phyloP scores from a whole-genome alignment of 2,888 invertebrate genomes.

The Oxyscelio sp. region DNA sequence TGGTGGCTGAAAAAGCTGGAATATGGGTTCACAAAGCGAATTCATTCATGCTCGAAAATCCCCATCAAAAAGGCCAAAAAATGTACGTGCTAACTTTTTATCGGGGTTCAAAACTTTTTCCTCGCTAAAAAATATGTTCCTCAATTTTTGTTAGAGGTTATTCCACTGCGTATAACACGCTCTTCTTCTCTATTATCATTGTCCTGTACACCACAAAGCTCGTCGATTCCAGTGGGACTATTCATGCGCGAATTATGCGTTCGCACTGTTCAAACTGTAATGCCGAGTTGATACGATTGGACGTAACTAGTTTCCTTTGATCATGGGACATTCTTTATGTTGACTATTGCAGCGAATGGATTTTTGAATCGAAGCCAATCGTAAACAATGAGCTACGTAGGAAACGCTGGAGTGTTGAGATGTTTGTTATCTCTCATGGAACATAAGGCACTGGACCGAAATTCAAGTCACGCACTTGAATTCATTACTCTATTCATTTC shows the following conservation, averaged over 20 bases:
- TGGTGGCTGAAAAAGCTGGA: constrained; percentile 28
- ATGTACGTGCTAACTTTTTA: constrained; percentile 49
- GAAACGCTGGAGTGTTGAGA: too few species aligned
- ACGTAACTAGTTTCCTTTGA: constrained; percentile 64
- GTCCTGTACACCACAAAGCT: constrained; percentile 54
- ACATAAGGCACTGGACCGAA: too few species aligned
- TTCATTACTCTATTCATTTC: too few species aligned
- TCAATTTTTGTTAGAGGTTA: constrained; percentile 41
- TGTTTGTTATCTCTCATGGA: too few species aligned
- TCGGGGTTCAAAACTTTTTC: constrained; percentile 36
- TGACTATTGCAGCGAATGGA: constrained; percentile 3
- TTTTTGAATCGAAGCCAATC: constrained; percentile 10
- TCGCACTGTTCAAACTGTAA: constrained; percentile 60
- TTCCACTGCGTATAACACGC: constrained; percentile 20
- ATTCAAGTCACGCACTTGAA: too few species aligned
- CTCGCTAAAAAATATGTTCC: constrained; percentile 32
- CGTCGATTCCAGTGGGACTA: constrained; percentile 59
- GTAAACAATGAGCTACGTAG: too few species aligned
- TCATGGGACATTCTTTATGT: constrained; percentile 31
- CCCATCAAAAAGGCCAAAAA: constrained; percentile 56
- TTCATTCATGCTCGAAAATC: constrained; percentile 49
- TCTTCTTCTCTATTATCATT: constrained; percentile 50
- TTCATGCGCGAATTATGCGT: constrained; percentile 66
- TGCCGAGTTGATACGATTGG: constrained; percentile 58
- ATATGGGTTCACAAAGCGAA: constrained; percentile 49